Evolutionary conservation across 2,888 invertebrate genomes (phyloP).

Genomic region (Harpalus rubripes): DNA sequence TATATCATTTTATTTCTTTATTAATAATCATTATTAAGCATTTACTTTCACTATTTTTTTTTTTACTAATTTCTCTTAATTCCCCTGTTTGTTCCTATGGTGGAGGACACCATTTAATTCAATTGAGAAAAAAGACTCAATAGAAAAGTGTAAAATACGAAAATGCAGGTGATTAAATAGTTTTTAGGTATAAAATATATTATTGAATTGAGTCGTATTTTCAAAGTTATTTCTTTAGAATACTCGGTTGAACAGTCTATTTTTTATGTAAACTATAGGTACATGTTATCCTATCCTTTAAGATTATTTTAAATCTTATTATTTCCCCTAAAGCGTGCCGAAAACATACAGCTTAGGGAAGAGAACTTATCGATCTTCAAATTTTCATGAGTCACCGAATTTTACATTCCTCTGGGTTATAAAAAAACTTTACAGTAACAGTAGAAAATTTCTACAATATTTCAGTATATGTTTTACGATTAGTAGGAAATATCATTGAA

Average conservation of each 20-base stretch:
- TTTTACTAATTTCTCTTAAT: too few relatives aligned
- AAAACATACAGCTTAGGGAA: neutral
- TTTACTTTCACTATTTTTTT: too few relatives aligned
- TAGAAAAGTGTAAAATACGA: too few relatives aligned
- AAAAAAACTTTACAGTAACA: neutral
- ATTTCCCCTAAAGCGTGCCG: neutral
- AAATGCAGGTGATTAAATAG: too few relatives aligned
- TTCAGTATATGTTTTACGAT: neutral
- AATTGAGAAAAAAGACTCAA: too few relatives aligned
- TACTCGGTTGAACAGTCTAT: neutral
- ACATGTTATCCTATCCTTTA: neutral
- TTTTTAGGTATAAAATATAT: too few relatives aligned
- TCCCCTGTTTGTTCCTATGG: too few relatives aligned
- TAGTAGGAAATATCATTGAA: neutral
- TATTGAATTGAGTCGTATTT: too few relatives aligned
- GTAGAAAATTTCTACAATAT: neutral
- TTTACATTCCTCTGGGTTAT: neutral
- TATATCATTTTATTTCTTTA: too few relatives aligned
- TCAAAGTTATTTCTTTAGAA: too few relatives aligned
- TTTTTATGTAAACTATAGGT: neutral
- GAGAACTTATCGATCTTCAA: neutral
- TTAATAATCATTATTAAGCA: too few relatives aligned
- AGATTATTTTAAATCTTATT: neutral
- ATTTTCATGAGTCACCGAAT: neutral
- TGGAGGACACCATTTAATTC: too few relatives aligned